A percentile compares a stretch with the other conserved stretches of the same genome.
Evolutionary conservation across 2,113 vertebrate genomes (phyloP).

Genomic region (Himantopus leucocephalus): DNA sequence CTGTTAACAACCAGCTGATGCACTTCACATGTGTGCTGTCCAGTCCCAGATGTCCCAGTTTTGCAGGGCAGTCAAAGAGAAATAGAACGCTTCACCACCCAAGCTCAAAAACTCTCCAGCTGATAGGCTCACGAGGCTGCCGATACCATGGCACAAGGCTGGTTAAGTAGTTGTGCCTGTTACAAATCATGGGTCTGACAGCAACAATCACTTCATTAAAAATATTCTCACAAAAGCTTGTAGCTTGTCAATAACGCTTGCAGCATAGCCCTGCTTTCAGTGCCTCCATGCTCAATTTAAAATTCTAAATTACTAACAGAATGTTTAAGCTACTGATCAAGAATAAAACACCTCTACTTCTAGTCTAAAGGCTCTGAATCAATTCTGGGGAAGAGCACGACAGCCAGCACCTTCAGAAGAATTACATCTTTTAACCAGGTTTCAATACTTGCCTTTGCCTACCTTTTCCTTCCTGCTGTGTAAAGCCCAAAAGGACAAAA

Average conservation of each 20-base stretch:
- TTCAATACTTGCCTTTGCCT: conserved; percentile 6
- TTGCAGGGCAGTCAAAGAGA: neutral
- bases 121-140: neutral
- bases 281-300: neutral
- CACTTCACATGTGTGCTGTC: neutral
- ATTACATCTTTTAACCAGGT: neutral
- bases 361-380: neutral
- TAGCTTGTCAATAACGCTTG: neutral
- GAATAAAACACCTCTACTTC: neutral
- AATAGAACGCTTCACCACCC: neutral
- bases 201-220: neutral
- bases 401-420: neutral
- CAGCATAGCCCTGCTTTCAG: neutral
- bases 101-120: neutral
- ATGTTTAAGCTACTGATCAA: neutral
- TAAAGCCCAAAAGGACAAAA: conserved; percentile 7
- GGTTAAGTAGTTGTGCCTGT: neutral
- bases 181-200: neutral
- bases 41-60: neutral
- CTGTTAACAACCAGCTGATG: neutral
- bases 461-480: neutral
- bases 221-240: neutral
- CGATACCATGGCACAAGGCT: neutral
- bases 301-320: neutral
- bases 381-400: neutral